Conservation (phyloP, 2,113 vertebrate species). For the Mustela lutreola region DNA sequence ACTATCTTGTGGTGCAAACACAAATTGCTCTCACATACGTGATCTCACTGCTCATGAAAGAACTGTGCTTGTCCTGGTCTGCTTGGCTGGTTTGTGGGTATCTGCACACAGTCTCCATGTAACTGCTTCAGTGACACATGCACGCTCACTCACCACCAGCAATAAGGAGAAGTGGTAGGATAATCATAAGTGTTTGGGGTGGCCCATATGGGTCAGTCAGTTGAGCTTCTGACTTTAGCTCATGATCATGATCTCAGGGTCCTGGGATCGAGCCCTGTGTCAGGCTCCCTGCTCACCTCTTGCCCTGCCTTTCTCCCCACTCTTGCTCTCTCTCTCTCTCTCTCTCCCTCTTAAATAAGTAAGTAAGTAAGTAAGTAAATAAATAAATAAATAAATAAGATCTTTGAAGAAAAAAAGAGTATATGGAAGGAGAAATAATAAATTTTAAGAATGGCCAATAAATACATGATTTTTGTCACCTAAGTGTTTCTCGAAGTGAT, state of each 20-base stretch:
- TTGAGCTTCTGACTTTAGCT: not conserved
- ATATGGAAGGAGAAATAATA: not conserved
- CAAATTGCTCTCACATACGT: not conserved
- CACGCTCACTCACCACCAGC: not conserved
- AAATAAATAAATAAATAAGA: not conserved
- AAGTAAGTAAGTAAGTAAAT: too few relatives aligned
- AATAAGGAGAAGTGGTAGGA: not conserved
- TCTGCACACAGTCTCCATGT: fast-evolving
- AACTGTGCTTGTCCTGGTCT: not conserved
- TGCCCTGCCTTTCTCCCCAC: not conserved
- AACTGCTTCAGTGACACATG: not conserved
- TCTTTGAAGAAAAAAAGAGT: not conserved
- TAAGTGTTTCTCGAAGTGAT: slow-evolving; percentile 30
- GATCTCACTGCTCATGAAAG: not conserved
- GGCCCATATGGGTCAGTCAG: not conserved
- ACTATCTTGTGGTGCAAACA: not conserved
- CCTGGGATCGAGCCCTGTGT: not conserved
- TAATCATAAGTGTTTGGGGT: not conserved
- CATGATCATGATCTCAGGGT: not conserved
- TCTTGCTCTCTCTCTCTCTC: not conserved
- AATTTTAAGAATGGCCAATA: not conserved
- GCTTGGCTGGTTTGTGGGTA: not conserved
- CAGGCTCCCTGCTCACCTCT: too few relatives aligned
- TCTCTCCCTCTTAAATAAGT: too few relatives aligned
- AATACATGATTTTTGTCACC: slow-evolving; percentile 14